Percentiles rank a stretch among this genome's conserved stretches.
These are phyloP conservation scores for Monarcha castaneiventris DNA, from an alignment of 2,113 vertebrate genomes.

Conservation along the genomic window DNA sequence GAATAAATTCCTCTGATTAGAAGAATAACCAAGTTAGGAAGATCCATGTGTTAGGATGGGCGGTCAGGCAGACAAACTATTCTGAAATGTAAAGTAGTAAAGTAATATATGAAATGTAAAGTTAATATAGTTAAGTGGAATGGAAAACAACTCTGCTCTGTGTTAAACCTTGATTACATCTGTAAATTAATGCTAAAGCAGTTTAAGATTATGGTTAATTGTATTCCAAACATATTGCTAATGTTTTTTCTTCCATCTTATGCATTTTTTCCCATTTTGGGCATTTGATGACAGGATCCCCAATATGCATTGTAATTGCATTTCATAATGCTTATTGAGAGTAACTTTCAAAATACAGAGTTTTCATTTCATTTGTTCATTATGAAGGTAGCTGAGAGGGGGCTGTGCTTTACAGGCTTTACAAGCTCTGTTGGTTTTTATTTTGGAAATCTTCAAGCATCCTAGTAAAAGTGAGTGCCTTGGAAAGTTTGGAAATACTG, in stretches of 20 bases:
- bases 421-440: not conserved
- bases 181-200: constrained; percentile 17
- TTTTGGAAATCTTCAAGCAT: not conserved
- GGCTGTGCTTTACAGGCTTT: not conserved
- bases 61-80: constrained; percentile 23
- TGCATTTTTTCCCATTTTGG: not conserved
- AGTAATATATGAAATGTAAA: constrained; percentile 43
- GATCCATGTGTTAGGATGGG: constrained; percentile 1
- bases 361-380: not conserved
- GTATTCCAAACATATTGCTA: not conserved
- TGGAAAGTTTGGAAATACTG: not conserved
- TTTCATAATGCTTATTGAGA: not conserved
- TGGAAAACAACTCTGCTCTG: constrained; percentile 1
- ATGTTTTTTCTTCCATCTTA: not conserved
- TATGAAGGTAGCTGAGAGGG: not conserved
- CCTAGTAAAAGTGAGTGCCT: not conserved
- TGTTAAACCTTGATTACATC: constrained; percentile 12
- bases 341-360: not conserved
- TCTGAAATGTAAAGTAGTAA: constrained; percentile 8
- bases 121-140: constrained; percentile 39
- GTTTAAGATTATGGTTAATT: not conserved
- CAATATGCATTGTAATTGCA: not conserved
- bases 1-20: constrained; percentile 41
- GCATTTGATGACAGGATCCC: not conserved
- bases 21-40: constrained; percentile 7